Conservation (phyloP, 2,888 invertebrate species). For the Leucozona laternaria region DNA sequence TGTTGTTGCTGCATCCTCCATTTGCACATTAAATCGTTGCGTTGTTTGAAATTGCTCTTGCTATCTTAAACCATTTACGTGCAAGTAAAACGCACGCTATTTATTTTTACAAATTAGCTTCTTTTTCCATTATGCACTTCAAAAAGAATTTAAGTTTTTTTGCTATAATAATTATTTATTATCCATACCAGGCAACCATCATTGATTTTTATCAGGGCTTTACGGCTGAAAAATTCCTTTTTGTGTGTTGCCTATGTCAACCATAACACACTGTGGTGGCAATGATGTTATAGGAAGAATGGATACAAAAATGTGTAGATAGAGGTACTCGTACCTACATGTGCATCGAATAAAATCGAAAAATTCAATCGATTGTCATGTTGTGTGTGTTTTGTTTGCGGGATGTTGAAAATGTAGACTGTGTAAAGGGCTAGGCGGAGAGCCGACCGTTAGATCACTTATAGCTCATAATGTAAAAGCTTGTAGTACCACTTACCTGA, state of each 20-base stretch:
- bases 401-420: too few species aligned
- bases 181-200: conserved; percentile 59
- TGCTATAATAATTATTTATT: conserved; percentile 64
- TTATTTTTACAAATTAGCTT: conserved; percentile 32
- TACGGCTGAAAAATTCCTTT: conserved; percentile 37
- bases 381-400: too few species aligned
- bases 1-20: conserved; percentile 11
- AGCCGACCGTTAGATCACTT: too few species aligned
- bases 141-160: neutral
- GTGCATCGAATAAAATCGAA: too few species aligned
- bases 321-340: too few species aligned
- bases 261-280: too few species aligned
- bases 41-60: conserved; percentile 36
- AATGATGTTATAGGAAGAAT: neutral
- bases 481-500: too few species aligned
- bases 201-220: conserved; percentile 64
- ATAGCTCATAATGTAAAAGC: too few species aligned
- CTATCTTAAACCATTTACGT: conserved; percentile 56
- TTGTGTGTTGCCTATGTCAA: neutral
- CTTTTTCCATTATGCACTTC: neutral
- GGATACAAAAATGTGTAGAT: too few species aligned
- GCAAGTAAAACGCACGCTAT: conserved; percentile 48
- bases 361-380: too few species aligned
- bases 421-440: too few species aligned
- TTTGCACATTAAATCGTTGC: conserved; percentile 35